Conservation (phyloP, 1,140 invertebrate species). For the Drosophila biarmipes region DNA sequence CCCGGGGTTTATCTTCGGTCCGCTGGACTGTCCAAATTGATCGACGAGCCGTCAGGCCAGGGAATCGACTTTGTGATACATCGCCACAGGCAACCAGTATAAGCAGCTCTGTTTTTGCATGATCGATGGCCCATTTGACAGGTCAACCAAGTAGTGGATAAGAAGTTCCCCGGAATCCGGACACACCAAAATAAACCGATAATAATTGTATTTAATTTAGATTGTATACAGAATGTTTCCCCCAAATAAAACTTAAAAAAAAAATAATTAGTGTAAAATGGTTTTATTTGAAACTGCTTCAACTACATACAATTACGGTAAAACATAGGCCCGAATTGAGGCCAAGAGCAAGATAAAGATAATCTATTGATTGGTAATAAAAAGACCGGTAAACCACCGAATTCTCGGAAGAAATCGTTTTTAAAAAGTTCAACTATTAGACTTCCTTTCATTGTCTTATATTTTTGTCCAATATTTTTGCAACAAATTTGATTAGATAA, state of each 20-base stretch:
- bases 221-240: no score
- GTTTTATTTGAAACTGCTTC: no score
- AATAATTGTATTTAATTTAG: background rate
- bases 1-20: constrained; percentile 15
- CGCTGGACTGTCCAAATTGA: constrained; percentile 15
- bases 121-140: constrained; percentile 26
- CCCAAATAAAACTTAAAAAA: no score
- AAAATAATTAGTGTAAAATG: no score
- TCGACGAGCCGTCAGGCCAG: constrained; percentile 31
- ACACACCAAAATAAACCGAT: background rate
- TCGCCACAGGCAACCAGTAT: constrained; percentile 5
- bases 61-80: constrained; percentile 29
- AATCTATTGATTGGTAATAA: background rate
- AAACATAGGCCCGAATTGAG: no score
- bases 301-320: no score
- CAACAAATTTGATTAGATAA: constrained; percentile 1
- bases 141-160: constrained; percentile 14
- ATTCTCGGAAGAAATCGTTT: background rate
- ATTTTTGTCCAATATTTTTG: background rate
- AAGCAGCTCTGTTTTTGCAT: constrained; percentile 31
- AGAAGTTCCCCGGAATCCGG: background rate
- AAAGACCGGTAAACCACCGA: background rate
- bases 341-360: background rate
- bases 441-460: background rate
- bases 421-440: background rate